phyloP scores from a whole-genome alignment of 2,888 invertebrate genomes.

The Drosophila algonquin region DNA sequence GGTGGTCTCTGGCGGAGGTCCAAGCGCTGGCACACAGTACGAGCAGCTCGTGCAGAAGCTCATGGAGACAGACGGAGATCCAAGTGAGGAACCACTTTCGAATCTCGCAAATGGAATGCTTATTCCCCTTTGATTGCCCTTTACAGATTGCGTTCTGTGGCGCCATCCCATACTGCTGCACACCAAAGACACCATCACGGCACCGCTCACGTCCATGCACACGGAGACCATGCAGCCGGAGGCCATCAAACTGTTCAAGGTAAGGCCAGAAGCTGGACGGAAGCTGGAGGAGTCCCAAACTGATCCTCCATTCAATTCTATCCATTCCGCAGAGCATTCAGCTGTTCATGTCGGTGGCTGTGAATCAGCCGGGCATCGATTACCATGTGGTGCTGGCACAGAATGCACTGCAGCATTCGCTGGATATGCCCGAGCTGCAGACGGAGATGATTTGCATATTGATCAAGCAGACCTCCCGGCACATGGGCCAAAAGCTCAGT shows the following conservation, averaged over 20 bases:
- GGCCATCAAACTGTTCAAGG: conserved; percentile 97
- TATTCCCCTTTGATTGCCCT: conserved; percentile 86
- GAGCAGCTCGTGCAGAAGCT: conserved; percentile 97
- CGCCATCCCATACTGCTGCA: conserved; percentile 95
- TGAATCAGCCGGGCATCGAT: conserved; percentile 97
- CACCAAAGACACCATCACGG: conserved; percentile 94
- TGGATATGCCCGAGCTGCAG: conserved; percentile 94
- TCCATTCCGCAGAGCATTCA: conserved; percentile 90
- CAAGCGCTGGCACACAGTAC: conserved; percentile 96
- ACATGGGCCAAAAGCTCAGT: conserved; percentile 91
- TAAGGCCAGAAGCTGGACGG: conserved; percentile 71
- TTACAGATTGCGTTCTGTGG: conserved; percentile 94
- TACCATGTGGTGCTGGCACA: conserved; percentile 98
- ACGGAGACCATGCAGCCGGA: conserved; percentile 94
- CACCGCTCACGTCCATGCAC: conserved; percentile 95
- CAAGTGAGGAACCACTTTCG: conserved; percentile 86
- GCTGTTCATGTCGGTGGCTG: conserved; percentile 97
- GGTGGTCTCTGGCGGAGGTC: conserved; percentile 96
- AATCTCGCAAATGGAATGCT: not conserved
- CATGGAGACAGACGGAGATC: conserved; percentile 98
- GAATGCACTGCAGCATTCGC: conserved; percentile 96
- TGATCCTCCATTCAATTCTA: not conserved
- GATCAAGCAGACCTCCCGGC: conserved; percentile 95
- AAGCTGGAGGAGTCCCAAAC: not conserved
- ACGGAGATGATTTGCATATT: conserved; percentile 96